Evolutionary conservation across 2,888 invertebrate species (phyloP).

Genomic region (Tortricodes alternella): DNA sequence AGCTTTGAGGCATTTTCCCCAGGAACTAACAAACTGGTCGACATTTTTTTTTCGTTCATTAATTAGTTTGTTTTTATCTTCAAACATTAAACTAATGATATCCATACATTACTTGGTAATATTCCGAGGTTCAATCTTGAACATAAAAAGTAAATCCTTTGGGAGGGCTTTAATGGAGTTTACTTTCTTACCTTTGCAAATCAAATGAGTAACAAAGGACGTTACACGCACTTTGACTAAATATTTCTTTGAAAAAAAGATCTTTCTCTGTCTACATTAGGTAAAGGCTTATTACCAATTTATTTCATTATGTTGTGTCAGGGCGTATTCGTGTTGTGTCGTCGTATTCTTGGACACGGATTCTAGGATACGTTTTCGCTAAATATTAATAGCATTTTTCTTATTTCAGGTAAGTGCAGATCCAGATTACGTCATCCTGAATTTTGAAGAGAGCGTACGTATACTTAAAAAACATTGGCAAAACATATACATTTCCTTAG

Average conservation of each 20-base stretch:
- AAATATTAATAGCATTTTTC: neutral
- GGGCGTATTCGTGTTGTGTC: too few species aligned
- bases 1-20: neutral
- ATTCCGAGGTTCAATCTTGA: neutral
- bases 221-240: neutral
- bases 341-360: too few species aligned
- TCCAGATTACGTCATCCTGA: too few species aligned
- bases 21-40: too few species aligned
- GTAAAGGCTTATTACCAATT: too few species aligned
- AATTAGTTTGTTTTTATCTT: neutral
- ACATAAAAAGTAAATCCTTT: neutral
- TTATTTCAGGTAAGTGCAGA: conserved; percentile 14
- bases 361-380: too few species aligned
- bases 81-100: neutral
- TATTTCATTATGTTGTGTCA: too few species aligned
- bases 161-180: neutral
- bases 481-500: too few species aligned
- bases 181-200: conserved; percentile 1
- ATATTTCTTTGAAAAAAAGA: neutral
- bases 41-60: too few species aligned
- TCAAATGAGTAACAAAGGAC: neutral
- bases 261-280: too few species aligned
- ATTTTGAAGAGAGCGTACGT: too few species aligned
- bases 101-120: neutral
- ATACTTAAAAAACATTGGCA: too few species aligned